Conservation (phyloP, 2,113 vertebrate genomes). For the Pteronura brasiliensis region DNA sequence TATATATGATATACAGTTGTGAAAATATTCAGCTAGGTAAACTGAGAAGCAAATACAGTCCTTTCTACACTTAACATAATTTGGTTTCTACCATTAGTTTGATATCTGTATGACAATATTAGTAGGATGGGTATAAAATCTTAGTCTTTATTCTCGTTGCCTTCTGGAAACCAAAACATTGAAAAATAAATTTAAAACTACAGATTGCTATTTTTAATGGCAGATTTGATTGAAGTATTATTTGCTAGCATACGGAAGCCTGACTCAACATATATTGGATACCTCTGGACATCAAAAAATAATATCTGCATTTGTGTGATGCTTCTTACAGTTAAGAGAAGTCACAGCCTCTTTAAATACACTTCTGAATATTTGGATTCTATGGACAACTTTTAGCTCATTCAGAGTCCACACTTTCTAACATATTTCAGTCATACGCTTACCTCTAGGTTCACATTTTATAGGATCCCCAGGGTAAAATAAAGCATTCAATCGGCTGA, state of each 20-base stretch:
- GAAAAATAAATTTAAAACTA: conserved; percentile 3
- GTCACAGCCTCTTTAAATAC: not conserved
- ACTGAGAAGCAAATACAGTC: not conserved
- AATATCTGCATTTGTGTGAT: not conserved
- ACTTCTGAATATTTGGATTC: not conserved
- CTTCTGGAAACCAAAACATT: not conserved
- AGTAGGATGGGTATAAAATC: conserved; percentile 4
- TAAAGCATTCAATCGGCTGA: not conserved
- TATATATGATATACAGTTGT: not conserved
- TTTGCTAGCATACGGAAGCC: not conserved
- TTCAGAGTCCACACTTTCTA: not conserved
- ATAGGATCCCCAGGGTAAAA: conserved; percentile 3
- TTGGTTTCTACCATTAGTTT: conserved; percentile 5
- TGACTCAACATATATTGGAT: not conserved
- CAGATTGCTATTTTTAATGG: not conserved
- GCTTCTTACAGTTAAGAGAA: not conserved
- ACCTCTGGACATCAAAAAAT: not conserved
- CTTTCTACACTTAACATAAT: not conserved
- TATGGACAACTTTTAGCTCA: not conserved
- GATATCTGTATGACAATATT: not conserved
- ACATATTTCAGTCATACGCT: not conserved
- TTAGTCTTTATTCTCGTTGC: not conserved
- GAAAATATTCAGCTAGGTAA: not conserved
- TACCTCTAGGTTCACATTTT: not conserved
- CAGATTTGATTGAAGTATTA: not conserved